These are phyloP conservation scores for Gallinago solitaria DNA, from an alignment of 2,797 vertebrate species.

Conservation along the genomic window DNA sequence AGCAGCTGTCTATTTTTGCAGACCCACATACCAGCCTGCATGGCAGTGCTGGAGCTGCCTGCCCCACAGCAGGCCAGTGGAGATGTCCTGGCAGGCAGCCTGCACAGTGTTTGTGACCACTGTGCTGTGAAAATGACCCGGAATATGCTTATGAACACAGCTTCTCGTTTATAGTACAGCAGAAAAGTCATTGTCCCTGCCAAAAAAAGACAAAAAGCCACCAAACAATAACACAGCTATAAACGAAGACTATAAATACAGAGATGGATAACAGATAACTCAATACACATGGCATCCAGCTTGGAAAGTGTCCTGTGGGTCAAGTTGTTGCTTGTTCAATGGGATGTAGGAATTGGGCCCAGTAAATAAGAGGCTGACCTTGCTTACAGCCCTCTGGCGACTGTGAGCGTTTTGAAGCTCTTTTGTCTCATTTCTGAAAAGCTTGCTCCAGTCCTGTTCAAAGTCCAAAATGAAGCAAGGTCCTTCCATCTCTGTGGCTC, in stretches of 20 bases:
- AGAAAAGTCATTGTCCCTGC: background rate
- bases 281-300: background rate
- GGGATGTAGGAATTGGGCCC: background rate
- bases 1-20: background rate
- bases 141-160: background rate
- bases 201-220: background rate
- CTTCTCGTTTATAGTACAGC: background rate
- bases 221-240: background rate
- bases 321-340: background rate
- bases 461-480: background rate
- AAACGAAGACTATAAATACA: background rate
- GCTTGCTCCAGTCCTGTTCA: background rate
- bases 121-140: slow-evolving; percentile 28
- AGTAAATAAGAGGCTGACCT: background rate
- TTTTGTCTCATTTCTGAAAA: background rate
- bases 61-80: background rate
- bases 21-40: background rate
- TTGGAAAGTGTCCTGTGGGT: background rate
- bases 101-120: background rate
- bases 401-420: background rate
- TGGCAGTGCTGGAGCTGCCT: background rate
- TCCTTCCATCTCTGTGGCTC: background rate
- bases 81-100: background rate
- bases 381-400: background rate
- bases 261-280: background rate